Percentiles rank a stretch among this genome's conserved stretches.
Evolutionary conservation across 2,888 invertebrate species (phyloP).

Genomic region (Galeruca laticollis): DNA sequence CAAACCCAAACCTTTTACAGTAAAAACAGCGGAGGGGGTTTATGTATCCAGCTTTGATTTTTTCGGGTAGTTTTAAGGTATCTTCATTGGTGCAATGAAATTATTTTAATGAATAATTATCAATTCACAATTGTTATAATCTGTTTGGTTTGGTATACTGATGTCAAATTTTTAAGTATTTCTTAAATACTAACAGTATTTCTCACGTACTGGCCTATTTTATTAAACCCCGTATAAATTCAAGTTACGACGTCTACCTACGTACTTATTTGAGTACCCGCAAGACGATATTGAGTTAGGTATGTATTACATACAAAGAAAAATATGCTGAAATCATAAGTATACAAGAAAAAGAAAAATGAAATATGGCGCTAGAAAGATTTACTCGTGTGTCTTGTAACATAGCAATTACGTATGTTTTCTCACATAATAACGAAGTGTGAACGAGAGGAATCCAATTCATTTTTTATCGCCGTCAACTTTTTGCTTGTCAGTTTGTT

Average conservation of each 20-base stretch:
- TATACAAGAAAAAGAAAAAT: constrained; percentile 8
- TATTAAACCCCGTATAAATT: constrained; percentile 25
- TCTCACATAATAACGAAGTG: constrained; percentile 12
- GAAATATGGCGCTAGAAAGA: constrained; percentile 16
- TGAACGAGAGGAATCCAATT: constrained; percentile 3
- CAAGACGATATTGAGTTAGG: constrained; percentile 7
- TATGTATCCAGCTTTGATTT: too few relatives aligned
- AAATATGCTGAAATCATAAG: constrained; percentile 16
- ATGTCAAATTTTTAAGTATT: not conserved
- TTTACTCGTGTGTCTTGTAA: constrained; percentile 6
- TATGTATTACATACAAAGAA: constrained; percentile 19
- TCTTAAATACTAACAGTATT: not conserved
- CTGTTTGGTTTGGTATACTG: not conserved
- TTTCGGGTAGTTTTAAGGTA: too few relatives aligned
- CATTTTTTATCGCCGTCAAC: not conserved
- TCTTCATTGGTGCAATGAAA: too few relatives aligned
- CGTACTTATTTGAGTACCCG: not conserved
- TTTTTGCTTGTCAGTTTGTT: not conserved
- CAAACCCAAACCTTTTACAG: too few relatives aligned
- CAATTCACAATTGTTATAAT: too few relatives aligned
- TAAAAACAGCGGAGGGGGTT: too few relatives aligned
- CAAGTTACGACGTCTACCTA: constrained; percentile 14
- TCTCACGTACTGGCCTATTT: constrained; percentile 5
- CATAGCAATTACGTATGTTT: constrained; percentile 10
- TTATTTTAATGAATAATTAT: too few relatives aligned